Percentiles rank a stretch among this genome's conserved stretches.
Conservation (phyloP, 1,140 invertebrate genomes). For the Dolichoris vasculosae region DNA sequence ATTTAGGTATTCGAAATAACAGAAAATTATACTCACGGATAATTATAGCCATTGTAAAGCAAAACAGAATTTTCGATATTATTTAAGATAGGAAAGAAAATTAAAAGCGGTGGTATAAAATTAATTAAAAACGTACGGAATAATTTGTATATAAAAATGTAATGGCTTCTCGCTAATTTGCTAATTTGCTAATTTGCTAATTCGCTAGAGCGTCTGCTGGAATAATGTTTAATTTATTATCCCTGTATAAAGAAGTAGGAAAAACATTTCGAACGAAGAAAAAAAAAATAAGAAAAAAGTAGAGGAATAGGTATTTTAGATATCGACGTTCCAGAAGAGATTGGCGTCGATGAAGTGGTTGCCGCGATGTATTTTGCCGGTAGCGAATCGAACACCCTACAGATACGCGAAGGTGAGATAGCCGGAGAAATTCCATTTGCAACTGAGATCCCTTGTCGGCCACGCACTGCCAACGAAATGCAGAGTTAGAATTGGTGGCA, state of each 20-base stretch:
- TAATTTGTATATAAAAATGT: no score
- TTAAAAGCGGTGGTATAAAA: no score
- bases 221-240: neutral
- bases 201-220: no score
- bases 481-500: neutral
- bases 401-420: neutral
- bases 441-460: neutral
- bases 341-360: neutral
- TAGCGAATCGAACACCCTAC: neutral
- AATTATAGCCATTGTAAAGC: no score
- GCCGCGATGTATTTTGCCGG: neutral
- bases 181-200: no score
- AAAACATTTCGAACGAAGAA: neutral
- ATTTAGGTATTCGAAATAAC: no score
- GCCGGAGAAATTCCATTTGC: constrained; percentile 31
- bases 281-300: neutral
- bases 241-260: neutral
- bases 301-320: neutral
- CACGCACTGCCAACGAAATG: neutral
- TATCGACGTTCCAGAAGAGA: neutral
- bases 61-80: no score
- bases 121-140: no score
- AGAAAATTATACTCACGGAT: no score
- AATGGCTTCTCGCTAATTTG: no score
- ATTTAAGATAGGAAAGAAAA: no score